A percentile compares a stretch with the other conserved stretches of the same genome.
These are phyloP conservation scores for Chlorops oryzae DNA, from an alignment of 1,140 invertebrate species.

Conservation along the genomic window DNA sequence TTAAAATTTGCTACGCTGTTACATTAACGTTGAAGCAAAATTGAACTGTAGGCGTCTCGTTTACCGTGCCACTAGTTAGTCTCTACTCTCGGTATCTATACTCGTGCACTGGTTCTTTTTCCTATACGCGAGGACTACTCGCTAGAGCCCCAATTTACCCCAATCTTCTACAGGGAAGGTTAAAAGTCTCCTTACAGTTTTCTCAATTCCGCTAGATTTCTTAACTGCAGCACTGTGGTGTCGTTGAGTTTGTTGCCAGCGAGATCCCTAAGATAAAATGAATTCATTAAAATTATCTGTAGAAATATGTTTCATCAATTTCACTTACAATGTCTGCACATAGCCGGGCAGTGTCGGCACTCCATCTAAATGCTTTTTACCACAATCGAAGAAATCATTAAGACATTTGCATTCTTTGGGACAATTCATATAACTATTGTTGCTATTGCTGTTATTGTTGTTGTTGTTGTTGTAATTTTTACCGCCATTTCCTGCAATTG, in stretches of 20 bases:
- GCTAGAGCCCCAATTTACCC: too few relatives aligned
- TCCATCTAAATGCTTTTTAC: constrained; percentile 53
- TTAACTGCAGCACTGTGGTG: constrained; percentile 49
- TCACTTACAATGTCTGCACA: constrained; percentile 56
- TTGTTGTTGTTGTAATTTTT: constrained; percentile 21
- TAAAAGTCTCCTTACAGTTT: constrained; percentile 39
- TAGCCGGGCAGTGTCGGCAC: constrained; percentile 57
- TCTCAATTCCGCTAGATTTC: constrained; percentile 47
- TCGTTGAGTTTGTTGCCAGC: constrained; percentile 54
- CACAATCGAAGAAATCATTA: constrained; percentile 55
- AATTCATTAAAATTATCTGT: constrained; percentile 31
- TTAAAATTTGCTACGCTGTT: too few relatives aligned
- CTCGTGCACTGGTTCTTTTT: too few relatives aligned
- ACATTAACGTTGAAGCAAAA: too few relatives aligned
- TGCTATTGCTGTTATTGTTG: constrained; percentile 27
- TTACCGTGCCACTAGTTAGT: too few relatives aligned
- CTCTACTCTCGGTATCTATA: too few relatives aligned
- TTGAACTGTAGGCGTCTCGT: too few relatives aligned
- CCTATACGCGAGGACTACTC: too few relatives aligned
- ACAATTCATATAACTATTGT: constrained; percentile 47
- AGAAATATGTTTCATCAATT: constrained; percentile 42
- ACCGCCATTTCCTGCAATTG: constrained; percentile 16
- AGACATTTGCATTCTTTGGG: constrained; percentile 56
- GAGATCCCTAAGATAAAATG: constrained; percentile 44
- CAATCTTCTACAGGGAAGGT: too few relatives aligned